Evolutionary conservation across 2,888 invertebrate species (phyloP), one percentile per base, ranked within the genome.

Genomic region (Chloroclysta siterata): DNA sequence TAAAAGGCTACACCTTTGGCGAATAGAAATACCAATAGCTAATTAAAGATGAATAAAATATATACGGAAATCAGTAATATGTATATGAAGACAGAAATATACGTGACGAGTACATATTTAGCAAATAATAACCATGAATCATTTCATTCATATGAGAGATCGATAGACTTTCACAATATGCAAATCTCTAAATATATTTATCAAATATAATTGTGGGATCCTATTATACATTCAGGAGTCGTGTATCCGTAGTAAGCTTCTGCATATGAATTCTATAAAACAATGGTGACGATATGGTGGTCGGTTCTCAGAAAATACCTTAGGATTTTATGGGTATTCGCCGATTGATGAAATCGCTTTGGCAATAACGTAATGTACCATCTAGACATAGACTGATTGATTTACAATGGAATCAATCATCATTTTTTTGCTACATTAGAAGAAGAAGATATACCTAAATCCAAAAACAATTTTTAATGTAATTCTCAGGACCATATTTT

Each of bases 171-270:
- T 88, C 85, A 81, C 81, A 79, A 80, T 87, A 91, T 90, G 90
- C 87, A 85, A 90, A 91, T 89, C 81, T 87, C 83, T 87, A 90
- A 89, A 90, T 90, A 89, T 87, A 90, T 89, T 90, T 90, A 90
- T 90, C 88, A 91, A 90, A 90, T 90, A 91, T 90, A 90, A 90
- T 90, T 92, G 92, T 92, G 92, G 86, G 92, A 92, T 83, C 89
- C 74, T 88, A 90, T 91, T 92, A 88, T 74, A 82, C 79, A 93
- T 93, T 91, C 92, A 84, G 79, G 68, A 72, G 79, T 75, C 88
- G 91, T 84, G 90, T 90, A 91, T 92, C 92, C 92, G 92, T 80
- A 87, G 85, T 87, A 82, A 74, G 72, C 79, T 59, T 72, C 69
- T 79, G 91, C 86, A 93, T 93, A 84, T 85, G 88, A 90, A 93